Evolutionary conservation across 2,797 vertebrate species (phyloP), one percentile per base, ranked within the genome.

Genomic region (Melanotaenia parkinsoni): DNA sequence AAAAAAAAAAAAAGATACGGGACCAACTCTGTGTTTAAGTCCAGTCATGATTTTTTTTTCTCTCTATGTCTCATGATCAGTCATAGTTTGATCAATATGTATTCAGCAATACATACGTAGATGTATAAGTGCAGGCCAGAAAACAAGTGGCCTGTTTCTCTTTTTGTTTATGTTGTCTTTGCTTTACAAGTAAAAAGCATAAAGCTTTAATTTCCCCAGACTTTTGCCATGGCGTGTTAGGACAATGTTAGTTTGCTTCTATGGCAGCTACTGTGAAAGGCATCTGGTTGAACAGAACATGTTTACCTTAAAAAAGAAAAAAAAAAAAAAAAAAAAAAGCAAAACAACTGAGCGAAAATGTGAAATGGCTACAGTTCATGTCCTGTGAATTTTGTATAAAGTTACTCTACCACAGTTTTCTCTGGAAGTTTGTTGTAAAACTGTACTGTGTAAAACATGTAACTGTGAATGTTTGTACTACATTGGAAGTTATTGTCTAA

Each of bases 391-490:
- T 94, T 95, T 94, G 94, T 96, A 94, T 95, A 96, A 95, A 89
- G 91, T 93, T 93, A 91, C 88, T 93, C 92, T 93, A 91, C 91
- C 93, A 86, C 93, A 92, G 94, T 95, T 95, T 94, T 93, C 91
- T 94, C 95, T 95, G 93, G 95, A 96, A 94, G 95, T 95, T 95
- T 95, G 95, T 96, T 95, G 96, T 96, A 96, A 96, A 95, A 94
- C 94, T 95, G 96, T 96, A 95, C 92, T 69, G 95, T 97, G 96
- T 96, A 94, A 95, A 96, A 94, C 94, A 94, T 95, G 96, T 96
- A 96, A 95, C 95, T 95, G 97, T 98, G 96, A 96, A 96, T 93
- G 96, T 94, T 94, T 95, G 95, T 95, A 94, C 93, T 93, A 93
- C 96, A 95, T 95, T 96, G 86, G 91, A 96, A 95, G 90, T 97